Base-by-base conservation (phyloP, 2,113 vertebrate genomes). In the Scomber colias region DNA sequence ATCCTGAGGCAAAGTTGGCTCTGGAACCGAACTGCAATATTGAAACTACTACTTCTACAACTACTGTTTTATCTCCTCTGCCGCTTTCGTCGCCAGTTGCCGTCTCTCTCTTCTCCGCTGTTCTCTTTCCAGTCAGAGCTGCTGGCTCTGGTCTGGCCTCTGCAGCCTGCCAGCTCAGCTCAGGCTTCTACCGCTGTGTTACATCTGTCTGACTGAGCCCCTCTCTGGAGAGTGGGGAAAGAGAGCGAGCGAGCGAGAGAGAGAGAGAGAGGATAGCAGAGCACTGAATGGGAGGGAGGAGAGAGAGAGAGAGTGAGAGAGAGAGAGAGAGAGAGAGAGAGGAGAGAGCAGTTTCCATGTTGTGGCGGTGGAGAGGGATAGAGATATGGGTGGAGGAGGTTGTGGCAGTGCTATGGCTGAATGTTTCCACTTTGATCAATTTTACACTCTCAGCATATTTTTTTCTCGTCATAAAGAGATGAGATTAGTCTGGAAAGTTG, bases 131-230 rank as follows among this genome's bases (percentile, higher is more conserved):
- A 50, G 75, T 81, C 81, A 63, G 85, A 89, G 84, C 85, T 82
- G 71, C 78, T 72, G 87, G 79, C 82, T 78, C 75, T 63, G 84
- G 73, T 89, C 85, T 71, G 86, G 87, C 86, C 87, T 68, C 82
- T 61, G 72, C 87, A 86, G 87, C 89, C 86, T 90, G 84, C 85
- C 88, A 90, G 87, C 81, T 90, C 86, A 87, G 89, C 89, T 83
- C 75, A 87, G 78, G 44, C 88, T 87, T 87, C 83, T 57, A 67
- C 82, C 61, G 60, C 82, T 71, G 82, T 71, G 77, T 87, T 93
- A 89, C 92, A 93, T 91, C 90, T 91, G 90, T 92, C 87, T 86
- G 81, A 82, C 83, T 79, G 87, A 89, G 82, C 63, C 54, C 53
- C 79, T 82, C 77, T 85, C 77, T 76, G 66, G 70, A 86, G 87